These are phyloP conservation scores for Acestrorhynchus altus DNA, from an alignment of 2,797 vertebrate genomes.

Conservation along the genomic window DNA sequence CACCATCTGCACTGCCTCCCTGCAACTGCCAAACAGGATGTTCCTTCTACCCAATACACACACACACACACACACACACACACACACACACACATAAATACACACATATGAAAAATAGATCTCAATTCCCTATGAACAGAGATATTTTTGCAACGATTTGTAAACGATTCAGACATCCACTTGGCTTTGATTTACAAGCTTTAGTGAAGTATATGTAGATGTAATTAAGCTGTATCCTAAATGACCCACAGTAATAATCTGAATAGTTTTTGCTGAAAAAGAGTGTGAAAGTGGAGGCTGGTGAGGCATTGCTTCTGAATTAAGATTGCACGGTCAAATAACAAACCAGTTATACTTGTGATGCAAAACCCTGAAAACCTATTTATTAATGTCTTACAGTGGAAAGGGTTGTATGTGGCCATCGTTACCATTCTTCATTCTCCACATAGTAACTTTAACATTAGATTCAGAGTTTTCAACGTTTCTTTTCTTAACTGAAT, in stretches of 20 bases:
- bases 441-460: no score
- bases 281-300: neutral
- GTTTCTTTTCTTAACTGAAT: no score
- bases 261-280: neutral
- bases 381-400: no score
- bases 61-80: conserved; percentile 44
- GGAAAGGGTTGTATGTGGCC: no score
- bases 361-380: no score
- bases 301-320: conserved; percentile 4
- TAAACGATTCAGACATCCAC: conserved; percentile 17
- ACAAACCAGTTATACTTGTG: no score
- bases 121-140: neutral
- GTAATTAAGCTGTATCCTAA: neutral
- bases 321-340: neutral
- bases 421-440: no score
- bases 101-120: conserved; percentile 24
- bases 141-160: conserved; percentile 12
- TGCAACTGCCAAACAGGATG: conserved; percentile 61
- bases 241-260: neutral
- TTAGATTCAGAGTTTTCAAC: no score
- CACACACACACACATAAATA: conserved; percentile 45
- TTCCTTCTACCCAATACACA: conserved; percentile 48
- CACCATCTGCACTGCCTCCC: conserved; percentile 72
- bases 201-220: conserved; percentile 18
- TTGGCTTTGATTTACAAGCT: conserved; percentile 6